Evolutionary conservation across 2,113 vertebrate genomes (phyloP).

Genomic region (Leucopsar rothschildi): DNA sequence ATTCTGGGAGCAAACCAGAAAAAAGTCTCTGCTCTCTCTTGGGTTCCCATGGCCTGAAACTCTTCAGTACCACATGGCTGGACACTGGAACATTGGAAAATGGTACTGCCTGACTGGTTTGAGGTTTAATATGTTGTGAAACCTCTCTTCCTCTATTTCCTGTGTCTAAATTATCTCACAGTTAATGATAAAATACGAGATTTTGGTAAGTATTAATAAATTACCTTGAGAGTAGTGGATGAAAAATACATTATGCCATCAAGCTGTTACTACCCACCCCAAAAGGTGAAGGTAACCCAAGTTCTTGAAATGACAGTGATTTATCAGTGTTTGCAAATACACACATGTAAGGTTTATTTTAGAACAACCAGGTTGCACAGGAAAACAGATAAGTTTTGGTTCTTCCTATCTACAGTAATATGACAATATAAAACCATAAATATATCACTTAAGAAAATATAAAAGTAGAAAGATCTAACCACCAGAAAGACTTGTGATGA

Average conservation of each 20-base stretch:
- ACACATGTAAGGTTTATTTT: neutral
- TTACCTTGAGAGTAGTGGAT: neutral
- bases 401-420: neutral
- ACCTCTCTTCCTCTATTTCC: neutral
- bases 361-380: neutral
- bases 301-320: neutral
- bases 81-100: neutral
- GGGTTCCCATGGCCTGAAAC: neutral
- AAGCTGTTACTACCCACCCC: neutral
- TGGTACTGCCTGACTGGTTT: neutral
- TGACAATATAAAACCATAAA: neutral
- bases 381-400: neutral
- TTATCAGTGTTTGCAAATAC: neutral
- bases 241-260: neutral
- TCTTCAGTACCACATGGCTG: neutral
- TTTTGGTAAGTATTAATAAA: neutral
- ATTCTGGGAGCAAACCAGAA: neutral
- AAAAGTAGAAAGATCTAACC: neutral
- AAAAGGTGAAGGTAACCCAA: neutral
- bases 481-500: neutral
- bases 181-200: neutral
- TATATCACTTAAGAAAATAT: neutral
- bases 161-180: accelerated
- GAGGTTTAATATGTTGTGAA: neutral
- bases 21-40: neutral